Conservation (phyloP, 2,888 invertebrate genomes). For the Apotomis capreana region DNA sequence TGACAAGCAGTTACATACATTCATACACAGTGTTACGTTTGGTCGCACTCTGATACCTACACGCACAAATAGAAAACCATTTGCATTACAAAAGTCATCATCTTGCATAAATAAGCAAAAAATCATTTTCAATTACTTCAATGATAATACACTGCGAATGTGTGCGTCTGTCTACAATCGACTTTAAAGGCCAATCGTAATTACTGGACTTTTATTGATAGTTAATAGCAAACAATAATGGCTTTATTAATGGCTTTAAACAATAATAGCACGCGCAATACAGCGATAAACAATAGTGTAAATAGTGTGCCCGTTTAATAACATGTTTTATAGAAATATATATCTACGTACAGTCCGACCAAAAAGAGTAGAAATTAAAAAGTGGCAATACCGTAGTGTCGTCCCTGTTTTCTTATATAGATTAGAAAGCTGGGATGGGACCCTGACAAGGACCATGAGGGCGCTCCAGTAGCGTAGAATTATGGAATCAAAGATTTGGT, state of each 20-base stretch:
- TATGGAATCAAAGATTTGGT: too few species aligned
- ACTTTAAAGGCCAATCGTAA: slow-evolving; percentile 7
- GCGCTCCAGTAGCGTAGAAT: too few species aligned
- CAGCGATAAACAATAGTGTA: background rate
- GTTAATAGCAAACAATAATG: background rate
- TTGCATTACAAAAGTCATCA: slow-evolving; percentile 35
- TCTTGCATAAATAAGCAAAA: slow-evolving; percentile 34
- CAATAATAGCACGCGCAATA: background rate
- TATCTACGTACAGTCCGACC: too few species aligned
- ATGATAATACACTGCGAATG: background rate
- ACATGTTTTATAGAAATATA: background rate
- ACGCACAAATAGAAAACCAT: slow-evolving; percentile 40
- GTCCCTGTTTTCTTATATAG: too few species aligned
- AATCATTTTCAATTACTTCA: slow-evolving; percentile 15
- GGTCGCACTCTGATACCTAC: slow-evolving; percentile 33
- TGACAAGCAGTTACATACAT: slow-evolving; percentile 19
- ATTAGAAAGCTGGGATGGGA: too few species aligned
- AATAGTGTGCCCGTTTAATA: background rate
- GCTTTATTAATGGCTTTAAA: background rate
- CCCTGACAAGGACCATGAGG: too few species aligned
- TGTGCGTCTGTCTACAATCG: background rate
- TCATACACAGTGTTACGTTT: slow-evolving; percentile 21
- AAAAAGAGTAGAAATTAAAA: too few species aligned
- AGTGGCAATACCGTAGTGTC: too few species aligned
- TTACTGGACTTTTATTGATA: background rate